A percentile compares a stretch with the other conserved stretches of the same genome.
Evolutionary conservation across 2,113 vertebrate species (phyloP).

Genomic region (Aix galericulata): DNA sequence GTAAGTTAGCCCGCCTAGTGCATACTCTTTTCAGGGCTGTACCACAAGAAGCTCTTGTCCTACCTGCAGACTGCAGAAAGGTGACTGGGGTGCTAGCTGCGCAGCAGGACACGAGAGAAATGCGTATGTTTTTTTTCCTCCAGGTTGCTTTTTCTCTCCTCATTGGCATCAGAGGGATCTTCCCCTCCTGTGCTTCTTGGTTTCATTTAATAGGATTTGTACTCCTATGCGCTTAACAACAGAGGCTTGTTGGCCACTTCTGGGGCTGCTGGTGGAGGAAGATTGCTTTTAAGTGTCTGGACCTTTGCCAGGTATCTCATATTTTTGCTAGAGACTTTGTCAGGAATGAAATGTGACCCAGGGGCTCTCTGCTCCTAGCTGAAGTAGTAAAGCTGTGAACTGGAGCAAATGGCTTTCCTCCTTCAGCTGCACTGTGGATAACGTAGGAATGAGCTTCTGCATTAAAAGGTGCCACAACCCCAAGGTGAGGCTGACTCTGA

Average conservation of each 20-base stretch:
- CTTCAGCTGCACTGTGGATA: background rate
- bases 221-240: rapidly evolving
- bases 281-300: background rate
- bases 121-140: rapidly evolving
- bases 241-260: background rate
- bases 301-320: background rate
- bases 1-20: background rate
- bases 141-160: background rate
- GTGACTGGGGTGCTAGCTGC: rapidly evolving
- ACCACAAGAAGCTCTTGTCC: background rate
- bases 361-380: background rate
- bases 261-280: background rate
- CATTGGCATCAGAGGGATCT: background rate
- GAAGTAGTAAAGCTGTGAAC: background rate
- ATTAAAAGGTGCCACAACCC: background rate
- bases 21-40: background rate
- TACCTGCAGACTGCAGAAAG: rapidly evolving
- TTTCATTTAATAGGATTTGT: background rate
- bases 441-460: background rate
- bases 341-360: background rate
- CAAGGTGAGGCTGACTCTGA: background rate
- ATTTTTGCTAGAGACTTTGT: background rate
- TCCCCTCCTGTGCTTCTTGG: background rate
- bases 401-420: background rate
- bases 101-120: background rate